Percentiles rank a stretch among this genome's conserved stretches.
phyloP scores from a whole-genome alignment of 35 echinoderm and acorn worm genomes.

The Anneissia japonica region DNA sequence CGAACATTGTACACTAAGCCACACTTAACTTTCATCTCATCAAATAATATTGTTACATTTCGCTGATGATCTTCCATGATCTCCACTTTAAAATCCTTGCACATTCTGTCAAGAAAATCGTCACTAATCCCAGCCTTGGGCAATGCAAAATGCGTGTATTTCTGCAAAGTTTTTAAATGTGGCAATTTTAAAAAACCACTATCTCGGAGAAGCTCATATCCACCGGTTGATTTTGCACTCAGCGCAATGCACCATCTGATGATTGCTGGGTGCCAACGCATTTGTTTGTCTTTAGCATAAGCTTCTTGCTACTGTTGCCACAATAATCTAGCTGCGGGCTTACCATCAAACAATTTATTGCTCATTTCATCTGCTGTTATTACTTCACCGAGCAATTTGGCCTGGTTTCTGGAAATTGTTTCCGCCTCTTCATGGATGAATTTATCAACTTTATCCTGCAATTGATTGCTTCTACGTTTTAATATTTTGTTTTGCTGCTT shows the following conservation, averaged over 20 bases:
- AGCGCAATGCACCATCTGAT: slow-evolving; percentile 47
- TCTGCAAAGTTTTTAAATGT: neutral
- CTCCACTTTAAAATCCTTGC: neutral
- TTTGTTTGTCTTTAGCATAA: neutral
- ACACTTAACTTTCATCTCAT: slow-evolving; percentile 39
- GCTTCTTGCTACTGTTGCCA: slow-evolving; percentile 40
- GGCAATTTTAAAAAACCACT: neutral
- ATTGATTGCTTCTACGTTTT: too few relatives aligned
- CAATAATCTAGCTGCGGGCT: slow-evolving; percentile 6
- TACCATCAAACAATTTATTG: neutral
- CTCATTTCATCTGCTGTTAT: too few relatives aligned
- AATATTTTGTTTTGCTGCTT: too few relatives aligned
- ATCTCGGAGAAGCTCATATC: slow-evolving; percentile 34
- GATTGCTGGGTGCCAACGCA: slow-evolving; percentile 47
- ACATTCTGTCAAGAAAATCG: neutral
- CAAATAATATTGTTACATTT: slow-evolving; percentile 34
- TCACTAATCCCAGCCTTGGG: neutral
- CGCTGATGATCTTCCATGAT: neutral
- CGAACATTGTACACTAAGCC: slow-evolving; percentile 19
- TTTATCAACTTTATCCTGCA: too few relatives aligned
- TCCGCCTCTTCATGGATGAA: too few relatives aligned
- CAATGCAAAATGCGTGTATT: neutral
- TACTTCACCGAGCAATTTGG: too few relatives aligned
- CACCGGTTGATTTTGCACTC: slow-evolving; percentile 23
- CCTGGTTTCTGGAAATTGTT: too few relatives aligned